Base-by-base conservation (phyloP, 2,797 vertebrate species). In the Buceros bicornis region DNA sequence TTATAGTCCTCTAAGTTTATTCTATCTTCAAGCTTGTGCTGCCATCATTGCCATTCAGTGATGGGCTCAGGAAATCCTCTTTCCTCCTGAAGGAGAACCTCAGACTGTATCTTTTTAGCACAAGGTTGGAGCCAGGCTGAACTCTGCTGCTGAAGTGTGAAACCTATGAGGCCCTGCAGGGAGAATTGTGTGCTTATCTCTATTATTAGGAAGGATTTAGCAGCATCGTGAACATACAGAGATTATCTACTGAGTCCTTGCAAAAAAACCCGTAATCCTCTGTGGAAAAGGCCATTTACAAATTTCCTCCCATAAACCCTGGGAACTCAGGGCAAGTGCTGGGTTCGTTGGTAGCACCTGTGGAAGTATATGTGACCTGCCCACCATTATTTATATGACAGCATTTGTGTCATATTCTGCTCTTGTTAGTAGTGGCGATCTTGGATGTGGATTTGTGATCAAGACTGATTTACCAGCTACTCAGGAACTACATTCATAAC, bases 191-290 rank as follows among this genome's bases (percentile, higher is more conserved):
- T 7, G 18, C 26, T 96, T 88, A 91, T 80, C 19, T 45, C 47
- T 40, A 40, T 57, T 90, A 65, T 57, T 90, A 65, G 71, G 13
- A 81, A 77, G 74, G 67, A 67, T 90, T 93, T 95, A 74, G 37
- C 51, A 74, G 37, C 71, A 65, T 67, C 0, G 0, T 37, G 67
- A 92, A 40, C 42, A 17, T 47, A 25, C n/a, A 67, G 62, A 80
- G 29, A 85, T 80, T 87, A 76, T 77, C 85, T 77, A 4, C 51
- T 82, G 71, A 87, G 53, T 45, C 53, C 48, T 31, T 60, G 60
- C 53, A 82, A 64, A 87, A 64, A 70, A n/a, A 10, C 37, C 35
- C 40, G 20, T 58, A 47, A 58, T 66, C 37, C 61, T 61, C 60
- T 71, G 21, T 80, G 67, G 26, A 90, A 74, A 67, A 74, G 0